Evolutionary conservation across 2,113 vertebrate genomes (phyloP).

Genomic region (Heloderma charlesbogerti): DNA sequence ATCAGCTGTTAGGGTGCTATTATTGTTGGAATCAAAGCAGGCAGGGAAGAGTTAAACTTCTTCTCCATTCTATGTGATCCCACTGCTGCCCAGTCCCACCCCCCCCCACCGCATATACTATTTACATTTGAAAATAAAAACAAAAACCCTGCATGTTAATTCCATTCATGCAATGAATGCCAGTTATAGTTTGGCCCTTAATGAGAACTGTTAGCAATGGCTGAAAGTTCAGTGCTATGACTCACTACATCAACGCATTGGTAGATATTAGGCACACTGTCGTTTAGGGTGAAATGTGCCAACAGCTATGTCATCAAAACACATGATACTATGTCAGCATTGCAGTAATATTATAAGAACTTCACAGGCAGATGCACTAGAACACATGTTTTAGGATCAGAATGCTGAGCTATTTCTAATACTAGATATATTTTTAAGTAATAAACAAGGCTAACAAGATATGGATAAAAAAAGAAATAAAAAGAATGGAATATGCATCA

Average conservation of each 20-base stretch:
- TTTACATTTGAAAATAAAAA: no score
- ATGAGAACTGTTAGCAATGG: background rate
- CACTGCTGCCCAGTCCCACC: no score
- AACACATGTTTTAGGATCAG: background rate
- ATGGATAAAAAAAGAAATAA: fast-evolving
- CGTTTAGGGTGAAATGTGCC: background rate
- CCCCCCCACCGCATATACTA: no score
- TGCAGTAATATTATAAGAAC: background rate
- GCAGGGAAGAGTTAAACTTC: no score
- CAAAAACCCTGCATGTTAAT: no score
- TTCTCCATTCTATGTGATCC: no score
- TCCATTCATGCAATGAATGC: no score
- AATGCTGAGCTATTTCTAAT: background rate
- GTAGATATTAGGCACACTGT: background rate
- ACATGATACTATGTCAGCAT: background rate
- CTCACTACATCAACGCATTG: background rate
- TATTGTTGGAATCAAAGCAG: no score
- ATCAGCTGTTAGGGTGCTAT: no score
- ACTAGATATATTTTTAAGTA: no score
- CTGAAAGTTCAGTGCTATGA: background rate
- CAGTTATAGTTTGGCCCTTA: no score
- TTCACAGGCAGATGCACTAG: background rate
- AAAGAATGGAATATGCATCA: background rate
- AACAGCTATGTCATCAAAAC: background rate
- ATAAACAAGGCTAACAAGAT: background rate